These are phyloP conservation scores for Rhorus exstirpatorius DNA, from an alignment of 2,888 invertebrate species.

Conservation along the genomic window DNA sequence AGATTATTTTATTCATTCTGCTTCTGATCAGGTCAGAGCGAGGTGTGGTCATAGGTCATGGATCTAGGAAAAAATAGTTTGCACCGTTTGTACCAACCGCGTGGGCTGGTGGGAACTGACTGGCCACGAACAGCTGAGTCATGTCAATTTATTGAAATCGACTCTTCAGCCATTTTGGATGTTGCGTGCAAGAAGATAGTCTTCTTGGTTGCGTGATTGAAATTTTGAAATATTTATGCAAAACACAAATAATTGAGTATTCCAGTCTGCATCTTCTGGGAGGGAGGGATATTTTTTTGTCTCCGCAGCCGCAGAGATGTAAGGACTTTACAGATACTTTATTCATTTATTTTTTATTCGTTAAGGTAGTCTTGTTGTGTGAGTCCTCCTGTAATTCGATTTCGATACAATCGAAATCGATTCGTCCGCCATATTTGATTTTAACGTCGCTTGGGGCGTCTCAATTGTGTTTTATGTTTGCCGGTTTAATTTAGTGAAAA, in stretches of 20 bases:
- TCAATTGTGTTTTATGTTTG: neutral
- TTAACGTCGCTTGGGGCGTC: neutral
- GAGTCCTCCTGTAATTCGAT: neutral
- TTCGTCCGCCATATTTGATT: neutral
- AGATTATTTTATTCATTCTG: no score
- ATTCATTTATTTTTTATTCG: neutral
- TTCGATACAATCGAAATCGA: conserved; percentile 1
- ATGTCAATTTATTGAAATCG: no score
- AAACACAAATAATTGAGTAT: conserved; percentile 2
- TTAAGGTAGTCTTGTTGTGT: neutral
- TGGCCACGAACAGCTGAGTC: no score
- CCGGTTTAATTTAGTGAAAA: conserved; percentile 7
- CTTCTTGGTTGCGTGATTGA: no score
- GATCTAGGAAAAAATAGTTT: no score
- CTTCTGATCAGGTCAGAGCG: no score
- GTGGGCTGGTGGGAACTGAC: no score
- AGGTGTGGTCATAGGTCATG: no score
- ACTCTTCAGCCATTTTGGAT: no score
- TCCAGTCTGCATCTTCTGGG: neutral
- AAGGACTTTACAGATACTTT: neutral
- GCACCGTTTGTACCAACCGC: no score
- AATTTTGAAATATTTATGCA: neutral
- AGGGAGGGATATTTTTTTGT: neutral
- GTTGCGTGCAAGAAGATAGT: no score
- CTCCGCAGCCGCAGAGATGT: no score